Base-by-base conservation (phyloP, 1,140 invertebrate species). In the Brachionus plicatilis region DNA sequence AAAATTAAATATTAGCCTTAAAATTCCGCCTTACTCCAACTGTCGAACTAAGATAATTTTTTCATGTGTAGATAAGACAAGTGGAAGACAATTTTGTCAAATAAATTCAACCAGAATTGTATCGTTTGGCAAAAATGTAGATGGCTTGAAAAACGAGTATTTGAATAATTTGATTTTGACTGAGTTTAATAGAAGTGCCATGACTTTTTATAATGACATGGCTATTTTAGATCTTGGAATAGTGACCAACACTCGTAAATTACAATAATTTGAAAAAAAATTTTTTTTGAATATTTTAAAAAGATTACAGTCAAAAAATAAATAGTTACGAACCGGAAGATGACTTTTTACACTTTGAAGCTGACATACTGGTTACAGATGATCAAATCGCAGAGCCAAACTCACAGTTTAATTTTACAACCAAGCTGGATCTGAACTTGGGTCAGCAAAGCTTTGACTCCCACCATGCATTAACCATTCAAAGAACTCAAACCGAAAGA, bases 171-270 rank as follows among this genome's bases (percentile, higher is more conserved):
- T 60, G 78, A 37, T 75, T 70, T n/a, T 78, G n/a, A 75, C 27
- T n/a, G 7, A 37, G 3, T 79, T 83, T 12, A 85, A 85, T 7
- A 85, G 72, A 70, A 86, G 85, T 17, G 87, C 86, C 1, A 76
- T 85, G 11, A 53, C 72, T 1, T 86, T 86, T 29, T 86, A 88
- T 84, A 86, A 86, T 53, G 86, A 88, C 60, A 72, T 70, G n/a
- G 86, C 68, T 3, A 56, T 47, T 33, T 24, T 87, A 4, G 85
- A 87, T 76, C 33, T 88, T 6, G 87, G 87, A 41, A 85, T 86
- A 7, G 84, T 88, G 8, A 86, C 87, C 17, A 88, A 88, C 83
- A 84, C 86, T 75, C 86, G 88, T 88, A 85, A 84, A 70, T 43
- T 17, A 37, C 12, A 29, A 37, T 37, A 37, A 37, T 37, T 37